Evolutionary conservation across 2,888 invertebrate genomes (phyloP).

Genomic region (Eupsilia transversa): DNA sequence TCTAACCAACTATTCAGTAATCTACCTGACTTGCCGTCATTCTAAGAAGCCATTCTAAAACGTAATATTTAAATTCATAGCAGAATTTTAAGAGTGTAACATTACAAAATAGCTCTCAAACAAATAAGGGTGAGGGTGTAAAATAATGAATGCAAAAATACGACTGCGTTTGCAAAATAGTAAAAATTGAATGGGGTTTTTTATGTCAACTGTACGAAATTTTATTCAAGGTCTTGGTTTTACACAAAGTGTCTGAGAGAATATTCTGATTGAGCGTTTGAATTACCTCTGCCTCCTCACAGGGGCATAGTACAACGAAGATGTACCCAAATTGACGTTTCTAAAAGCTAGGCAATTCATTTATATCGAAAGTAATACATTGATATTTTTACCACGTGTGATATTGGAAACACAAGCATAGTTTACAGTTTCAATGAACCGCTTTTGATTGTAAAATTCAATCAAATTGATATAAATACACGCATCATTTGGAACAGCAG

Average conservation of each 20-base stretch:
- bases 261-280: conserved; percentile 26
- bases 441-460: background rate
- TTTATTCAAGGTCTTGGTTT: conserved; percentile 50
- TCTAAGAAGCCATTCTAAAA: background rate
- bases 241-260: conserved; percentile 20
- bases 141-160: conserved; percentile 54
- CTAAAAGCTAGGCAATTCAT: background rate
- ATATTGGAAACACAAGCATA: no score
- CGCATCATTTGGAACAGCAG: background rate
- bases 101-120: conserved; percentile 55
- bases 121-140: conserved; percentile 61
- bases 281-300: background rate
- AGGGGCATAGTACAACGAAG: background rate
- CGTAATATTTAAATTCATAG: conserved; percentile 40
- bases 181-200: conserved; percentile 46
- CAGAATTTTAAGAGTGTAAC: conserved; percentile 50
- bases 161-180: conserved; percentile 46
- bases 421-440: background rate
- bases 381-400: background rate
- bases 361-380: background rate
- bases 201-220: conserved; percentile 45
- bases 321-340: background rate
- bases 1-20: background rate
- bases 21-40: background rate
- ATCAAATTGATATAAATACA: background rate